A percentile compares a stretch with the other conserved stretches of the same genome.
These are phyloP conservation scores for Anastrepha ludens DNA, from an alignment of 1,140 invertebrate genomes.

Conservation along the genomic window DNA sequence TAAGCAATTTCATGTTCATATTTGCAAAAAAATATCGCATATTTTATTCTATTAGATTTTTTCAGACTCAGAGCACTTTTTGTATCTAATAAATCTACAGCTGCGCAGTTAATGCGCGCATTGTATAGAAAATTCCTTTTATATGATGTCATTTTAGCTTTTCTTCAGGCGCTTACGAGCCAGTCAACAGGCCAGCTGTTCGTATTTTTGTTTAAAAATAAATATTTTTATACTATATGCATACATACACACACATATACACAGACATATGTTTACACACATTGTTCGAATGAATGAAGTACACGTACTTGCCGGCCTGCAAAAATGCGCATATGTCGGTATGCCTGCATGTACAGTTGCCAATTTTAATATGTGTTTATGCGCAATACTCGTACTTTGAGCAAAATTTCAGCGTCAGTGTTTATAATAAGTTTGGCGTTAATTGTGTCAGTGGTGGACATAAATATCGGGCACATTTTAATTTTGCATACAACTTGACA, in stretches of 20 bases:
- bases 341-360: not conserved
- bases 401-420: not conserved
- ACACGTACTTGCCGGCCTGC: conserved; percentile 12
- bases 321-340: not conserved
- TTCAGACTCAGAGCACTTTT: not conserved
- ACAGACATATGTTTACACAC: not conserved
- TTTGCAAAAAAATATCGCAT: not conserved
- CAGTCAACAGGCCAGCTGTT: conserved; percentile 17
- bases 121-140: not conserved
- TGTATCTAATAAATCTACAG: not conserved
- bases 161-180: not conserved
- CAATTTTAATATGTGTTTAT: not conserved
- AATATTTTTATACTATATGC: not conserved
- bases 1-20: not conserved
- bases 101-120: not conserved
- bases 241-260: not conserved
- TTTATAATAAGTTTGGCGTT: not conserved
- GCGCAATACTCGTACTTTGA: not conserved
- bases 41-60: not conserved
- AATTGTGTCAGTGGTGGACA: conserved; percentile 29
- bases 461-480: not conserved
- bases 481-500: no score
- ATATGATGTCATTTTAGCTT: conserved; percentile 42
- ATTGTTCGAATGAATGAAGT: not conserved
- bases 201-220: conserved; percentile 19